Evolutionary conservation across 2,888 invertebrate species (phyloP).

Genomic region (Hemistola chrysoprasaria): DNA sequence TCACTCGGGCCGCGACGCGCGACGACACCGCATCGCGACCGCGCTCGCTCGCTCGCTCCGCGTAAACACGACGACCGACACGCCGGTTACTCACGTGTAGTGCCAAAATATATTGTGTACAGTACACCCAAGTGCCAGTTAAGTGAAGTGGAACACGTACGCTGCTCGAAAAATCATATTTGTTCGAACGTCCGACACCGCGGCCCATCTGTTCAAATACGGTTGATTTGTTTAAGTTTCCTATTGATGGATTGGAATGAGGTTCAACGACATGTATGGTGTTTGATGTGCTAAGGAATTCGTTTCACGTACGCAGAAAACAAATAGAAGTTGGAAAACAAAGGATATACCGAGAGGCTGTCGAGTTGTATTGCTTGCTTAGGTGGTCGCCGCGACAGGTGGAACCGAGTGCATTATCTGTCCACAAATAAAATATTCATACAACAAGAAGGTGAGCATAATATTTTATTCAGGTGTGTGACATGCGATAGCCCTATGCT

Average conservation of each 20-base stretch:
- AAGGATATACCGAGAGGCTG: slow-evolving; percentile 58
- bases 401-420: slow-evolving; percentile 55
- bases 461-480: slow-evolving; percentile 32
- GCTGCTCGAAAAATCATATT: slow-evolving; percentile 40
- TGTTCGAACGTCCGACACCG: slow-evolving; percentile 39
- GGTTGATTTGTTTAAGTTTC: slow-evolving; percentile 63
- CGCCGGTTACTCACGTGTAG: slow-evolving; percentile 50
- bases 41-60: slow-evolving; percentile 38
- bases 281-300: slow-evolving; percentile 72
- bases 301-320: slow-evolving; percentile 70
- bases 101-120: slow-evolving; percentile 57
- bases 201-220: slow-evolving; percentile 66
- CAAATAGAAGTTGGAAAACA: slow-evolving; percentile 72
- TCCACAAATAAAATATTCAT: slow-evolving; percentile 48
- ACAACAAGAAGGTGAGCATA: slow-evolving; percentile 56
- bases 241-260: slow-evolving; percentile 70
- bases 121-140: slow-evolving; percentile 56
- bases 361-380: slow-evolving; percentile 65
- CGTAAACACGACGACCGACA: slow-evolving; percentile 43
- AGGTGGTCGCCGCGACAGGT: slow-evolving; percentile 68
- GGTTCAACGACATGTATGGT: slow-evolving; percentile 60
- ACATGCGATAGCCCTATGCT: slow-evolving; percentile 5
- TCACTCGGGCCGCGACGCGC: slow-evolving; percentile 78
- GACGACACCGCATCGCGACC: slow-evolving; percentile 56
- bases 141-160: slow-evolving; percentile 55